phyloP scores from a whole-genome alignment of 1,140 invertebrate species.

The Bombus pascuorum region DNA sequence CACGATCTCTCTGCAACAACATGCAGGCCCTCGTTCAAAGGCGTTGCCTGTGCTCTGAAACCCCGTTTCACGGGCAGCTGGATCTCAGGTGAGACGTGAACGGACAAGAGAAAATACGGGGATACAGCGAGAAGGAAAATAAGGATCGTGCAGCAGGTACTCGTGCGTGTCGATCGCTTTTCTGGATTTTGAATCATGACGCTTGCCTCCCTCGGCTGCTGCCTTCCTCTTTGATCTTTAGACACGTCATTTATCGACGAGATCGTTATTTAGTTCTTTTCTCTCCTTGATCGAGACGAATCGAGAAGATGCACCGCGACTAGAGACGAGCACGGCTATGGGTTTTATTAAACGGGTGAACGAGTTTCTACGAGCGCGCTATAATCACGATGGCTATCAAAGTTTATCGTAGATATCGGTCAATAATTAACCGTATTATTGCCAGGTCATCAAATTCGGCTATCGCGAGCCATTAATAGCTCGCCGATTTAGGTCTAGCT shows the following conservation, averaged over 20 bases:
- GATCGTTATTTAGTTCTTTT: not conserved
- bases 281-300: not conserved
- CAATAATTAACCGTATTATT: constrained; percentile 43
- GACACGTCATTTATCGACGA: not conserved
- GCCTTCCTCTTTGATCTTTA: constrained; percentile 25
- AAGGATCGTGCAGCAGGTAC: constrained; percentile 56
- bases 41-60: constrained; percentile 50
- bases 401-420: constrained; percentile 29
- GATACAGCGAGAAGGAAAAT: constrained; percentile 52
- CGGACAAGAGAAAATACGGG: constrained; percentile 56
- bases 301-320: not conserved
- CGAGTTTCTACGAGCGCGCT: not conserved
- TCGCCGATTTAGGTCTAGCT: constrained; percentile 33
- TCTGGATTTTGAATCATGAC: constrained; percentile 53
- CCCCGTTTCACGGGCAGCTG: constrained; percentile 62
- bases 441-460: constrained; percentile 32
- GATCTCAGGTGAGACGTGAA: constrained; percentile 65
- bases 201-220: constrained; percentile 38
- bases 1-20: constrained; percentile 63
- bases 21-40: constrained; percentile 58
- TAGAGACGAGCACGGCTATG: not conserved
- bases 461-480: constrained; percentile 37
- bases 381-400: constrained; percentile 14
- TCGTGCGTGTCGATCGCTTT: constrained; percentile 54
- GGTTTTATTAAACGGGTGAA: constrained; percentile 6